phyloP scores from a whole-genome alignment of 2,888 invertebrate genomes.

The Cataglyphis rosenhaueri region DNA sequence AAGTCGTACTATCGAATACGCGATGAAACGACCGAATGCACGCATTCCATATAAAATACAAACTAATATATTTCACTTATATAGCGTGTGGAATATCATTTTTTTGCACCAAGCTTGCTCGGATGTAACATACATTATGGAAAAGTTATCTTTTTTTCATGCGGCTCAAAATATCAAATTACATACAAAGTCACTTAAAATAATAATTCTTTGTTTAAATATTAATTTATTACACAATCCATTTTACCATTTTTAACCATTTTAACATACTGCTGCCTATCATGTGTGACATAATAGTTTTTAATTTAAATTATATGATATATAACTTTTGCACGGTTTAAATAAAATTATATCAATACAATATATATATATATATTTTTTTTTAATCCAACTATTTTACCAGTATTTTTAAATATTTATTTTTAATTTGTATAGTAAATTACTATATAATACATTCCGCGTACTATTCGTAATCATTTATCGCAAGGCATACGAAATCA shows the following conservation, averaged over 20 bases:
- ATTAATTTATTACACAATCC: not conserved
- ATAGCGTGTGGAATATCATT: not conserved
- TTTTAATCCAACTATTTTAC: not conserved
- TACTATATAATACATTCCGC: not conserved
- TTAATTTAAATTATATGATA: not conserved
- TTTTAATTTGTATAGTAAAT: not conserved
- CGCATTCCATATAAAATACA: slow-evolving; percentile 1
- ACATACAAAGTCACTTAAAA: not conserved
- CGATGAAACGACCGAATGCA: not conserved
- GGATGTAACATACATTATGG: not conserved
- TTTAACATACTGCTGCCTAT: not conserved
- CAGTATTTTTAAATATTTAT: not conserved
- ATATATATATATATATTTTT: not conserved
- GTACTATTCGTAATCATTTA: not conserved
- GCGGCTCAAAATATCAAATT: not conserved
- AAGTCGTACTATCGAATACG: not conserved
- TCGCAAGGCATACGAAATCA: not conserved
- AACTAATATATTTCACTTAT: not conserved
- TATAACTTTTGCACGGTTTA: not conserved
- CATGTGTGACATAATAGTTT: not conserved
- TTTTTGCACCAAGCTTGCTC: not conserved
- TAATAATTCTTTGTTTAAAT: not conserved
- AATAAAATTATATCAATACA: not conserved
- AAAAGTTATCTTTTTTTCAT: not conserved
- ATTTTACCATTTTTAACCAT: not conserved